Percentiles rank a stretch among this genome's conserved stretches.
These are phyloP conservation scores for Eurystomus glaucurus DNA, from an alignment of 2,797 vertebrate genomes.

Conservation along the genomic window DNA sequence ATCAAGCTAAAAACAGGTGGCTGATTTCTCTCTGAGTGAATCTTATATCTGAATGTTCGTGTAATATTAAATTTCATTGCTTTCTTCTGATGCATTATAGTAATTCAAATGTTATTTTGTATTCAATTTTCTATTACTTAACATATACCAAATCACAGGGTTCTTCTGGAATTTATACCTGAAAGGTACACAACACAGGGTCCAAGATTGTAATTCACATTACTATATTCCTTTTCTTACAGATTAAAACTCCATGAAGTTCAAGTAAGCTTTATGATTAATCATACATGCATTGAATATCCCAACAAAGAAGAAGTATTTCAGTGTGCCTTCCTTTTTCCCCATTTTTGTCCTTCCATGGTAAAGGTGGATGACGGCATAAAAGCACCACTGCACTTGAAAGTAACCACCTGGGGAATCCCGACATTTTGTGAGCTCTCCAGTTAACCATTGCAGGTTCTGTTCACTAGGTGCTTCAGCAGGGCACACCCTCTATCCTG, in stretches of 20 bases:
- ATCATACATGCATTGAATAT: not conserved
- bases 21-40: not conserved
- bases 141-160: not conserved
- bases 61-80: not conserved
- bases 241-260: not conserved
- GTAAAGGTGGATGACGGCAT: not conserved
- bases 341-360: not conserved
- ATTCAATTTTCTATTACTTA: not conserved
- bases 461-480: not conserved
- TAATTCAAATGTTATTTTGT: not conserved
- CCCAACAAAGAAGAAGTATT: not conserved
- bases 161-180: not conserved
- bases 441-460: fast-evolving
- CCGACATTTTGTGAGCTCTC: fast-evolving
- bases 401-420: fast-evolving
- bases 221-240: not conserved
- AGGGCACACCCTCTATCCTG: not conserved
- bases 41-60: not conserved
- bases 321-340: not conserved
- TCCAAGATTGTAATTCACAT: not conserved
- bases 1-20: not conserved
- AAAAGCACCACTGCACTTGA: not conserved
- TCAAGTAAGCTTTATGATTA: not conserved
- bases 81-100: not conserved
- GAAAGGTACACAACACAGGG: fast-evolving